Evolutionary conservation across 2,888 invertebrate species (phyloP), one percentile per base, ranked within the genome.

Genomic region (Heliconius hortense): DNA sequence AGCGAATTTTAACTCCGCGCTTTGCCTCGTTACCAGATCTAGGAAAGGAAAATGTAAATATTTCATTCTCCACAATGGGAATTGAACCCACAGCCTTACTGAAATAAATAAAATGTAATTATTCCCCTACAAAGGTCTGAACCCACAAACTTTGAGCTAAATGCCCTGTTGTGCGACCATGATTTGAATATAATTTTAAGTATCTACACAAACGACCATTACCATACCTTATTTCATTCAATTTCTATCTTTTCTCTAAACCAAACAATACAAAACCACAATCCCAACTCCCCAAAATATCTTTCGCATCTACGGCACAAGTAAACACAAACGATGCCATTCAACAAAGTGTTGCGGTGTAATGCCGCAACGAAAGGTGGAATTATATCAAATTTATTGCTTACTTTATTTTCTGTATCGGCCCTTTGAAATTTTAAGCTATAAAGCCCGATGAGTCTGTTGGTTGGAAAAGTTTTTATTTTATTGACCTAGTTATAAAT

Each of bases 361-460:
- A 79, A 77, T 77, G 73, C 80, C 81, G 79, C 82, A 82, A 78
- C 77, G 82, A 82, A 86, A 84, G 83, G 82, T 79, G 81, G 83
- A 82, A 84, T 86, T 86, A 86, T 84, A 82, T 77, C 79, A 80
- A 85, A 88, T 87, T 88, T 88, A 88, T 85, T 79, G 82, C 80
- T 80, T 80, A 82, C 82, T 84, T 84, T 83, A 83, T 84, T 87
- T 86, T 82, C 83, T 78, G 79, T 80, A 82, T 83, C 82, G 84
- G 81, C 78, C 82, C 84, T 86, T 87, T 86, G 83, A 81, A 82
- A 82, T 79, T 81, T 80, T 81, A 81, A 82, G 79, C 82, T 73
- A 69, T 80, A 71, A 78, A 80, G 73, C 69, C 59, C 59, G 43
- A 63, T 66, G 64, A 66, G 59, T 53, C 53, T 31, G 26, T 24